These are phyloP conservation scores for Nomada fabriciana DNA, from an alignment of 2,888 invertebrate genomes.

Conservation along the genomic window DNA sequence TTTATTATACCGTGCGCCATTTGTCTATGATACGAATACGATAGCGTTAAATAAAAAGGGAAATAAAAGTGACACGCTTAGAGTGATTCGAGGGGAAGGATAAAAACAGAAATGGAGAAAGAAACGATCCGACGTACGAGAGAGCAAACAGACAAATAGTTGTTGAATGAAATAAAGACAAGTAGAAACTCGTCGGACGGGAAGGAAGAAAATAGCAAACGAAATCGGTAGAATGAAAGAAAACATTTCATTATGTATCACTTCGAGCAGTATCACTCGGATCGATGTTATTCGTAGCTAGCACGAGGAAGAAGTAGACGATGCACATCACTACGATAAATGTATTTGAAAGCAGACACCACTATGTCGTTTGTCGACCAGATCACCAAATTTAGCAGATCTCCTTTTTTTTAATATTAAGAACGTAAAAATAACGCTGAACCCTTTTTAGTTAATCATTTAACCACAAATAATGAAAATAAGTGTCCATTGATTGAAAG, in stretches of 20 bases:
- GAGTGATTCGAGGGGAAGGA: background rate
- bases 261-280: background rate
- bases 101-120: background rate
- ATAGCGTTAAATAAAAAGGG: constrained; percentile 1
- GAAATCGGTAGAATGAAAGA: constrained; percentile 17
- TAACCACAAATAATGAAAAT: too few relatives aligned
- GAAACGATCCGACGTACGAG: background rate
- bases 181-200: background rate
- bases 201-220: constrained; percentile 9
- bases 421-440: too few relatives aligned
- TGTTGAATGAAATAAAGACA: background rate
- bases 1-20: too few relatives aligned
- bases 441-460: too few relatives aligned
- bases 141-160: background rate
- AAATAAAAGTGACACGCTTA: background rate
- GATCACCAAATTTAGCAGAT: too few relatives aligned
- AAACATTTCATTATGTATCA: constrained; percentile 4
- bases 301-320: constrained; percentile 39
- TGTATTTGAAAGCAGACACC: background rate
- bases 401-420: too few relatives aligned
- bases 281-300: constrained; percentile 43
- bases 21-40: background rate
- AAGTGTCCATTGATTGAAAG: too few relatives aligned
- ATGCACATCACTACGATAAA: constrained; percentile 21
- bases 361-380: too few relatives aligned